Evolutionary conservation across 2,888 invertebrate genomes (phyloP).

Genomic region (Volucella inanis): DNA sequence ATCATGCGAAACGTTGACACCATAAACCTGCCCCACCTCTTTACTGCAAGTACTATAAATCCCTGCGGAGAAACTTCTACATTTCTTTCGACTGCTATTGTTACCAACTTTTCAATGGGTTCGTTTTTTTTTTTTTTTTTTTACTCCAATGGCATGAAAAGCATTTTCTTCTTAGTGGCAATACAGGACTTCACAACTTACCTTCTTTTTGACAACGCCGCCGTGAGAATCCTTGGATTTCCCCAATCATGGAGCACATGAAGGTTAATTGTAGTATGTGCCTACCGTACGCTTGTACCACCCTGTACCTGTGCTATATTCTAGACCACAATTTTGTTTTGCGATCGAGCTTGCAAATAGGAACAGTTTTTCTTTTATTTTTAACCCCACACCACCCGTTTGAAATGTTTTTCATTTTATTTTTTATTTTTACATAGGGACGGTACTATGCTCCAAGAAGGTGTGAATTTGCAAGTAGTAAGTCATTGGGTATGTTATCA

Average conservation of each 20-base stretch:
- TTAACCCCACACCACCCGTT: slow-evolving; percentile 8
- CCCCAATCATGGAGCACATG: slow-evolving; percentile 19
- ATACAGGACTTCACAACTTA: slow-evolving; percentile 49
- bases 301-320: slow-evolving; percentile 51
- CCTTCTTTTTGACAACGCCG: slow-evolving; percentile 22
- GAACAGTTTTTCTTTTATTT: not conserved
- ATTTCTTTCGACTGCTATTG: slow-evolving; percentile 22
- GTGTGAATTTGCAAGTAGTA: slow-evolving; percentile 50
- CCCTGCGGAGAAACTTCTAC: slow-evolving; percentile 26
- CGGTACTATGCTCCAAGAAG: slow-evolving; percentile 14
- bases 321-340: slow-evolving; percentile 62
- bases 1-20: slow-evolving; percentile 58
- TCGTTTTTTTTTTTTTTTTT: not conserved
- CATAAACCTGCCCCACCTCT: slow-evolving; percentile 11
- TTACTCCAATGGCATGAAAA: slow-evolving; percentile 49
- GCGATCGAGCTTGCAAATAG: slow-evolving; percentile 52
- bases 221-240: slow-evolving; percentile 37
- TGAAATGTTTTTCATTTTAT: not conserved
- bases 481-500: slow-evolving; percentile 31
- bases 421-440: not conserved
- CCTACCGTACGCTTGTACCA: slow-evolving; percentile 46
- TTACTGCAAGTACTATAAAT: not conserved
- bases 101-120: slow-evolving; percentile 63
- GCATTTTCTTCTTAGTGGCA: slow-evolving; percentile 37
- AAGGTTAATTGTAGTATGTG: slow-evolving; percentile 64